phyloP scores from a whole-genome alignment of 37 sponge, comb jelly and placozoan genomes.

The Beroe ovata region DNA sequence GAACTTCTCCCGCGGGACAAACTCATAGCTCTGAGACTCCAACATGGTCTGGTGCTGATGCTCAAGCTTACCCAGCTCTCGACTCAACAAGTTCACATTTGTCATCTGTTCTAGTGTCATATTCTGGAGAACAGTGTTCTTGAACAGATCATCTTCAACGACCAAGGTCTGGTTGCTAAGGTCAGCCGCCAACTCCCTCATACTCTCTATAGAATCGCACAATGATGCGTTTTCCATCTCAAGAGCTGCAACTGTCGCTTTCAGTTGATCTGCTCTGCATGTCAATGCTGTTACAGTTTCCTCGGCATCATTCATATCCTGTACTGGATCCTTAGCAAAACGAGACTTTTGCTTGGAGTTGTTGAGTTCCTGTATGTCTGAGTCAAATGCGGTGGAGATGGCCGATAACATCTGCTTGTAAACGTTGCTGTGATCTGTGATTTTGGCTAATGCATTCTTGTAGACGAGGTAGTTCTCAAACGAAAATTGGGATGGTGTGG shows the following conservation, averaged over 20 bases:
- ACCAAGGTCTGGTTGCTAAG: constrained; percentile 32
- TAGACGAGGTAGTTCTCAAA: constrained; percentile 46
- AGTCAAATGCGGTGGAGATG: constrained; percentile 13
- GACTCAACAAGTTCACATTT: constrained; percentile 49
- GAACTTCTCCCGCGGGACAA: constrained; percentile 48
- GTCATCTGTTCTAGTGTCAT: constrained; percentile 61
- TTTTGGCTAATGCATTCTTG: constrained; percentile 1
- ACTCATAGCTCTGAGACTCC: constrained; percentile 15
- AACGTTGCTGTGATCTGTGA: constrained; percentile 40
- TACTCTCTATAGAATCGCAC: constrained; percentile 44
- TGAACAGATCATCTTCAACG: constrained; percentile 29
- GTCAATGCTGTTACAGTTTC: constrained; percentile 1
- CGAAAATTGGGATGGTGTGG: constrained; percentile 49
- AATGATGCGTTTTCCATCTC: background rate
- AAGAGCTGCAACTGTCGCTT: constrained; percentile 22
- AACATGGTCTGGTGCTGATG: constrained; percentile 18
- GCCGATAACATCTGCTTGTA: constrained; percentile 23
- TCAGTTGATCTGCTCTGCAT: constrained; percentile 10
- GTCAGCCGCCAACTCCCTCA: constrained; percentile 46
- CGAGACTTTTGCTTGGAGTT: background rate
- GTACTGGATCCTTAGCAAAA: background rate
- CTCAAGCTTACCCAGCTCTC: constrained; percentile 55
- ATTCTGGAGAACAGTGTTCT: constrained; percentile 25
- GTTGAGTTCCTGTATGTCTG: background rate
- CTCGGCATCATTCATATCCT: background rate